Percentiles rank a stretch among this genome's conserved stretches.
These are phyloP conservation scores for Equus quagga DNA, from an alignment of 2,113 vertebrate species.

Conservation along the genomic window DNA sequence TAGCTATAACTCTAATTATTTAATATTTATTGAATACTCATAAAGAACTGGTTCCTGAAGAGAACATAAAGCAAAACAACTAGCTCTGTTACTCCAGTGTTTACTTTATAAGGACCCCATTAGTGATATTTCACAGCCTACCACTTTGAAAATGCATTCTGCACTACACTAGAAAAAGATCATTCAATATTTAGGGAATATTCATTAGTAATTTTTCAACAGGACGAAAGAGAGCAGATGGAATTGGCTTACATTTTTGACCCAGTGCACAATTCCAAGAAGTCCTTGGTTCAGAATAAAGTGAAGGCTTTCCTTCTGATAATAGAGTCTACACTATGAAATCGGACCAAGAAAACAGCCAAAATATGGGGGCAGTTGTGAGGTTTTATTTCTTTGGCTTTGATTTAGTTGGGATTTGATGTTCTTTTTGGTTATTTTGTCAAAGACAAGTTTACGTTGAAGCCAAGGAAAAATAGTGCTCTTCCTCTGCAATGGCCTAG, in stretches of 20 bases:
- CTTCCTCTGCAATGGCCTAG: neutral
- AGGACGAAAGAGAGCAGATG: neutral
- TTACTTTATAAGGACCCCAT: constrained; percentile 52
- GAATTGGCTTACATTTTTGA: constrained; percentile 21
- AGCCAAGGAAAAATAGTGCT: neutral
- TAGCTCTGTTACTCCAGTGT: constrained; percentile 35
- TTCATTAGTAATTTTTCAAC: constrained; percentile 48
- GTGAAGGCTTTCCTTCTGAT: neutral
- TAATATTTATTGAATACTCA: constrained; percentile 75
- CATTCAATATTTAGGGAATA: constrained; percentile 37
- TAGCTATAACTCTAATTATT: constrained; percentile 68
- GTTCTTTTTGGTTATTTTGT: neutral
- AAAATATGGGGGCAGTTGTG: neutral
- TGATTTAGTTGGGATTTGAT: neutral
- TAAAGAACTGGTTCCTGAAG: constrained; percentile 55
- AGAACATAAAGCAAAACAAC: constrained; percentile 66
- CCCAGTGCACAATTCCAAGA: neutral
- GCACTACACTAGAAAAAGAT: constrained; percentile 7
- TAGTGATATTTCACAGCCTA: constrained; percentile 60
- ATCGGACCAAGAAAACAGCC: neutral
- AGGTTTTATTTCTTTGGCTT: neutral
- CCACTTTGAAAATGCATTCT: constrained; percentile 29
- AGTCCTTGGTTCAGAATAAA: constrained; percentile 29
- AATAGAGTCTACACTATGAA: neutral
- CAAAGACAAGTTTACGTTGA: neutral